Evolutionary conservation across 2,113 vertebrate species (phyloP).

Genomic region (Urocynchramus pylzowi): DNA sequence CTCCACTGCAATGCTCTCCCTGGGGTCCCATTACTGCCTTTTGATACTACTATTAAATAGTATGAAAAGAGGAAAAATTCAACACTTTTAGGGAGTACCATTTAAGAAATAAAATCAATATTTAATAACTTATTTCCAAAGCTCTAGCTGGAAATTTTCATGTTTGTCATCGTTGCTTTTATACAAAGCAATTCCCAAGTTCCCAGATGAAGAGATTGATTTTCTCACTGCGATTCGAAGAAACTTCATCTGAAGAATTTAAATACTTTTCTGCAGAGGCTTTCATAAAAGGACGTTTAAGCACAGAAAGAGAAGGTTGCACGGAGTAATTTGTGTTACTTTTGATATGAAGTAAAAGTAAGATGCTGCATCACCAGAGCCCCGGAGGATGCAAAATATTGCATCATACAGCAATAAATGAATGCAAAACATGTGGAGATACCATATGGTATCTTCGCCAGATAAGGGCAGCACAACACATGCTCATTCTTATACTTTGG

Average conservation of each 20-base stretch:
- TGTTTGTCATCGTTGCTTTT: background rate
- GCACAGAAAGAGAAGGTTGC: background rate
- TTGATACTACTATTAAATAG: background rate
- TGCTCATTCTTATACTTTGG: background rate
- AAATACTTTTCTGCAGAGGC: background rate
- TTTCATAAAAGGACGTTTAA: background rate
- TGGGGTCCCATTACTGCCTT: background rate
- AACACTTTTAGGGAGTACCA: background rate
- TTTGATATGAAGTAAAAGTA: background rate
- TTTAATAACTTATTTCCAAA: background rate
- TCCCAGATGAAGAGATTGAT: background rate
- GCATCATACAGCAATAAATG: conserved; percentile 54
- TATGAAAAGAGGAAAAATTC: background rate
- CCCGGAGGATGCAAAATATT: conserved; percentile 56
- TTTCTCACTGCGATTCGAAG: background rate
- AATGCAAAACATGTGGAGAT: conserved; percentile 11
- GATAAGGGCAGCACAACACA: background rate
- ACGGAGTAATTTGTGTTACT: background rate
- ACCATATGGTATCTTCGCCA: background rate
- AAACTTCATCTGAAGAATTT: background rate
- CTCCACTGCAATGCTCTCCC: background rate
- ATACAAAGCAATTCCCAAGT: background rate
- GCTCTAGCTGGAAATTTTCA: background rate
- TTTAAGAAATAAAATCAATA: background rate
- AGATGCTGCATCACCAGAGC: background rate